These are phyloP conservation scores for Chelonia mydas DNA, from an alignment of 2,797 vertebrate genomes.

Conservation along the genomic window DNA sequence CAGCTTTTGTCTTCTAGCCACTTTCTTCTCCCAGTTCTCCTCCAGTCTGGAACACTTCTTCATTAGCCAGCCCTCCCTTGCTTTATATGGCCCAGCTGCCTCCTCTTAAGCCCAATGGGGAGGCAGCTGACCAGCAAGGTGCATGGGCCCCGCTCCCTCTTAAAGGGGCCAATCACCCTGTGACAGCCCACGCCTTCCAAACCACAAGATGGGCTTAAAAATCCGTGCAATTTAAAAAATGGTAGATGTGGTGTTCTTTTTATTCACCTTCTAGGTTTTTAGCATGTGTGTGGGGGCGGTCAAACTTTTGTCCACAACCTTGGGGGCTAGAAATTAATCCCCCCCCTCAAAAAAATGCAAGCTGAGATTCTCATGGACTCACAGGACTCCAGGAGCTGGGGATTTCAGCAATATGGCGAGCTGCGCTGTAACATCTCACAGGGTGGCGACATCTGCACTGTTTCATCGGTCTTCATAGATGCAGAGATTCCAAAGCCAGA, in stretches of 20 bases:
- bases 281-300: background rate
- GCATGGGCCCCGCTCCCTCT: background rate
- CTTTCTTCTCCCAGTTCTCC: background rate
- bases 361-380: background rate
- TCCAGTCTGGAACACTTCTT: background rate
- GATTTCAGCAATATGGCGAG: background rate
- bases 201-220: background rate
- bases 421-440: rapidly evolving
- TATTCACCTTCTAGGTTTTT: background rate
- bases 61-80: too few species aligned
- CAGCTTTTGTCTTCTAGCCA: too few species aligned
- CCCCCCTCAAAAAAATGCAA: background rate
- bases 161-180: background rate
- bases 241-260: background rate
- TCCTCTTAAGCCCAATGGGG: background rate
- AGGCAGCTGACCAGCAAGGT: background rate
- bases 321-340: background rate
- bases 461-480: background rate
- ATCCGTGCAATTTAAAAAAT: background rate
- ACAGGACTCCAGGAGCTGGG: background rate
- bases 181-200: background rate
- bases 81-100: background rate
- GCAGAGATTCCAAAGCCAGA: background rate
- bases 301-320: too few species aligned
- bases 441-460: background rate